A percentile compares a stretch with the other conserved stretches of the same genome.
phyloP scores from a whole-genome alignment of 2,113 vertebrate genomes.

The Anolis carolinensis region DNA sequence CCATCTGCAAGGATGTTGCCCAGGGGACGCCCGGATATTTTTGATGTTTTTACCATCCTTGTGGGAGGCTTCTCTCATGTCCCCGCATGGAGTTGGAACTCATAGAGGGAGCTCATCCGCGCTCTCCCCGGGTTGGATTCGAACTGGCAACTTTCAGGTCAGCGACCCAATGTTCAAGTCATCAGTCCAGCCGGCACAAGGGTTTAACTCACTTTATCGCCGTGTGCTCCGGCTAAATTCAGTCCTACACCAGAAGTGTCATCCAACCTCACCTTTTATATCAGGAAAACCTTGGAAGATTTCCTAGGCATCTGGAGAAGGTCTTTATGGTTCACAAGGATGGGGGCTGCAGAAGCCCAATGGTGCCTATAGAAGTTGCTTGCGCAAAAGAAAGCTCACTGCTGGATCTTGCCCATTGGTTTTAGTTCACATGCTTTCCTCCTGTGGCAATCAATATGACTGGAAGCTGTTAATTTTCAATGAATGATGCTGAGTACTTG shows the following conservation, averaged over 20 bases:
- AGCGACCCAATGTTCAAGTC: too few species aligned
- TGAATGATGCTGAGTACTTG: background rate
- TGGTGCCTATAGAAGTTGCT: background rate
- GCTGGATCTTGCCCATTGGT: background rate
- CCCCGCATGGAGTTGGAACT: too few species aligned
- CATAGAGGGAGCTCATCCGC: too few species aligned
- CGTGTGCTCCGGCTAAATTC: too few species aligned
- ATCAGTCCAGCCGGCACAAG: too few species aligned
- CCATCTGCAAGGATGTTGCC: too few species aligned
- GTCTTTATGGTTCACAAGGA: background rate
- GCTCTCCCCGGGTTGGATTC: too few species aligned
- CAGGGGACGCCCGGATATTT: too few species aligned
- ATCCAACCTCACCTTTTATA: background rate
- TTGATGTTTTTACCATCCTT: too few species aligned
- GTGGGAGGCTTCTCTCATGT: too few species aligned
- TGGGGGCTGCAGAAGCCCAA: background rate
- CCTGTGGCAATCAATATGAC: background rate
- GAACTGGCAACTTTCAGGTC: too few species aligned
- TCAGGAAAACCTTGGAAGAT: background rate
- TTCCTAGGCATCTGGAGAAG: background rate
- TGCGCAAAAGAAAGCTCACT: background rate
- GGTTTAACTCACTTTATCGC: too few species aligned
- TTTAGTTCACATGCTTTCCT: background rate
- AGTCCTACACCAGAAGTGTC: background rate
- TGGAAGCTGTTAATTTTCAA: constrained; percentile 57